Percentiles rank a stretch among this genome's conserved stretches.
Conservation (phyloP, 2,797 vertebrate genomes). For the Clarias pachynema region DNA sequence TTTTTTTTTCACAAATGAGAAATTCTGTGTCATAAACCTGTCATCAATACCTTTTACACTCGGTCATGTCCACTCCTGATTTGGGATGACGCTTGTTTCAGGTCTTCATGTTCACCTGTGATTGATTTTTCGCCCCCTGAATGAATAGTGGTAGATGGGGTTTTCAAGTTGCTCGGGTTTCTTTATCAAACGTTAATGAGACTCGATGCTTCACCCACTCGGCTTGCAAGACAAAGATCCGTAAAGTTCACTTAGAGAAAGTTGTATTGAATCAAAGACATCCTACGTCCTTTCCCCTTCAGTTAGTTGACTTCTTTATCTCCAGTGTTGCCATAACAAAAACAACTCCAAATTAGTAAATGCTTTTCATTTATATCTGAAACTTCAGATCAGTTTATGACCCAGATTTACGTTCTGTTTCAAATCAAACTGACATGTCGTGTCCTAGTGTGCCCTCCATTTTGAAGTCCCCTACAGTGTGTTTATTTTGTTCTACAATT, state of each 20-base stretch:
- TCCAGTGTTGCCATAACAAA: neutral
- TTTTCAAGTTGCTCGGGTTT: conserved; percentile 67
- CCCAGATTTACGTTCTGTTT: neutral
- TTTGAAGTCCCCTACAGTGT: no score
- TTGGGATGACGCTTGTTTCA: conserved; percentile 74
- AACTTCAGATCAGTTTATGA: neutral
- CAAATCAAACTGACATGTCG: neutral
- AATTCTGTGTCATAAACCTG: neutral
- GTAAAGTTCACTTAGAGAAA: neutral
- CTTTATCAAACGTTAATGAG: conserved; percentile 91
- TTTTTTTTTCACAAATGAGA: neutral
- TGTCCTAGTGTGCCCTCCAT: neutral
- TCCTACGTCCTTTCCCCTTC: neutral
- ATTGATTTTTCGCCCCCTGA: conserved; percentile 81
- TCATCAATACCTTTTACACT: neutral
- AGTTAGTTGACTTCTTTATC: neutral
- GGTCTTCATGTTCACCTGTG: conserved; percentile 75
- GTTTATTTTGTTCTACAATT: no score
- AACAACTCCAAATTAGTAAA: neutral
- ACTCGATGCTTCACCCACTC: conserved; percentile 58
- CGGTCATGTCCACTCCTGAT: conserved; percentile 36
- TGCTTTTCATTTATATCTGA: no score
- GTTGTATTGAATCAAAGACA: neutral
- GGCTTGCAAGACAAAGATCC: neutral
- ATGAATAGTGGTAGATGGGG: conserved; percentile 67